Evolutionary conservation across 92 coral and sea anemone species (phyloP).

Genomic region (Umimayanthus chanpuru): DNA sequence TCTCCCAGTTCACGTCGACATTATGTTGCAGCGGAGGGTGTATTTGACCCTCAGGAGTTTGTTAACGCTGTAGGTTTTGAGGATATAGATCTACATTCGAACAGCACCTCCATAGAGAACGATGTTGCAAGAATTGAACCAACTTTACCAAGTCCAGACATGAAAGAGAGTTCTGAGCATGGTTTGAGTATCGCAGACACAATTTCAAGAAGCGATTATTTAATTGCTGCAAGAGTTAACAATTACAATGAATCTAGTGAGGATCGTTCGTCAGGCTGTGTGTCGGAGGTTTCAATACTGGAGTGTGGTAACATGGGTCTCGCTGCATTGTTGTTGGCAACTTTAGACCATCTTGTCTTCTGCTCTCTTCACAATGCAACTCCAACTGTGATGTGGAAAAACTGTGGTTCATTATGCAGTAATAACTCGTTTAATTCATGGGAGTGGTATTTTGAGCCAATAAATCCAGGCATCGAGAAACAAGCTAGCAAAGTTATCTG

Average conservation of each 20-base stretch:
- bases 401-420: slow-evolving; percentile 66
- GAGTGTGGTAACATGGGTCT: slow-evolving; percentile 64
- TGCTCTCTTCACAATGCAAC: slow-evolving; percentile 44
- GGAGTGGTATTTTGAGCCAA: slow-evolving; percentile 77
- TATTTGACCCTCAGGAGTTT: slow-evolving; percentile 32
- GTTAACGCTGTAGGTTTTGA: background rate
- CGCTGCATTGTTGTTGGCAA: slow-evolving; percentile 52
- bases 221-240: slow-evolving; percentile 24
- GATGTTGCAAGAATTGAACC: background rate
- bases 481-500: slow-evolving; percentile 58
- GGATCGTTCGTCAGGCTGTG: slow-evolving; percentile 41
- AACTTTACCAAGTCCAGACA: background rate
- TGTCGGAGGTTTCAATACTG: slow-evolving; percentile 56
- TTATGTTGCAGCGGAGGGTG: slow-evolving; percentile 11
- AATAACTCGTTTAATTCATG: slow-evolving; percentile 67
- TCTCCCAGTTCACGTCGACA: background rate
- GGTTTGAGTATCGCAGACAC: background rate
- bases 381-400: slow-evolving; percentile 71
- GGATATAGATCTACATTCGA: background rate
- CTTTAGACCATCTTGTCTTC: slow-evolving; percentile 60
- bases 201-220: slow-evolving; percentile 4
- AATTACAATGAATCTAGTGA: background rate
- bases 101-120: background rate
- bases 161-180: background rate
- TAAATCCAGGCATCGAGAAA: slow-evolving; percentile 58